Evolutionary conservation across 1,140 invertebrate genomes (phyloP).

Genomic region (Eupeodes corollae): DNA sequence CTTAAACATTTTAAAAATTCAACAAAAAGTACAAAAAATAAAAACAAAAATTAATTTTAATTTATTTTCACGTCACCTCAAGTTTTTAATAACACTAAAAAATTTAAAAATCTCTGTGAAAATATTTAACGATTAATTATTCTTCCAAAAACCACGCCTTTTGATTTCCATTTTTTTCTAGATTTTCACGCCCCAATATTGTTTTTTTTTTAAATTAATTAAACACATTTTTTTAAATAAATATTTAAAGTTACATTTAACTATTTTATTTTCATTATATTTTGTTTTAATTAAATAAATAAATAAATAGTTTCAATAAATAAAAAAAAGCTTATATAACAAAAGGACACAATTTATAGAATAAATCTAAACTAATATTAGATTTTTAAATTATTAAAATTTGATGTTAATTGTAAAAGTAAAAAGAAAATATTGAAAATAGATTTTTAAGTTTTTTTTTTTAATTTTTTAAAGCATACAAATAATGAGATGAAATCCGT

Average conservation of each 20-base stretch:
- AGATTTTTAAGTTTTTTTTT: no score
- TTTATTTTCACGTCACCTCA: no score
- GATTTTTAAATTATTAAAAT: no score
- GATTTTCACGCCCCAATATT: neutral
- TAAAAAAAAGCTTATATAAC: constrained; percentile 6
- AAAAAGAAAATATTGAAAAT: constrained; percentile 1
- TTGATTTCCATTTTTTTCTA: no score
- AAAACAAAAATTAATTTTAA: no score
- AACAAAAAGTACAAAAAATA: no score
- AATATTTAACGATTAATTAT: no score
- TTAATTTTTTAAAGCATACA: no score
- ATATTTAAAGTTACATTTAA: constrained; percentile 11
- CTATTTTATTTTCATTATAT: constrained; percentile 11
- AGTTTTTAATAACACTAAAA: no score
- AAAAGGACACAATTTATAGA: neutral
- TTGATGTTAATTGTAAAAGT: constrained; percentile 9
- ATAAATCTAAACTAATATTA: constrained; percentile 1
- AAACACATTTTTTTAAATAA: constrained; percentile 19
- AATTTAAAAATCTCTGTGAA: no score
- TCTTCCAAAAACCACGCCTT: no score
- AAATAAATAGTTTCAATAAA: constrained; percentile 33
- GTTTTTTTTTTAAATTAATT: constrained; percentile 22
- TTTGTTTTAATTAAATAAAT: constrained; percentile 31
- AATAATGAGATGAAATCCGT: constrained; percentile 1
- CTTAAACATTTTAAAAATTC: no score